Evolutionary conservation across 2,797 vertebrate species (phyloP), one percentile per base, ranked within the genome.

Genomic region (Chaetodon trifasciatus): DNA sequence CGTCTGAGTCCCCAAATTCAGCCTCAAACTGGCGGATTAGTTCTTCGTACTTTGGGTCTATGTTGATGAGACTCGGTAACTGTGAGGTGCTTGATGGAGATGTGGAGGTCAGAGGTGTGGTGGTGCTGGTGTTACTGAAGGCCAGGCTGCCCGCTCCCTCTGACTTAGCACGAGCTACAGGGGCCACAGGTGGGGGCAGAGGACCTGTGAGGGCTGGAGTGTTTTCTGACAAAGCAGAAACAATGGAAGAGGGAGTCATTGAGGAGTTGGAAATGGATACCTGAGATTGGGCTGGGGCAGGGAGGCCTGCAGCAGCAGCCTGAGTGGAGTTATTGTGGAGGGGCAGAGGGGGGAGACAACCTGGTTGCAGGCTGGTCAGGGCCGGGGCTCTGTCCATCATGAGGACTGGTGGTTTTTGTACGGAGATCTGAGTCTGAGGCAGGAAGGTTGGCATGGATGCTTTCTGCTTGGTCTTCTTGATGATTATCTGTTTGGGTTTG

Each of bases 21-120:
- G 97, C 97, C 94, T 99, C 98, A 72, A 99, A 98, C 89, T 98
- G 98, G 71, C 97, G 96, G 88, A 99, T 97, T 79, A 99, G 95
- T 67, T 98, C 98, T 95, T 99, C 98, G 13, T 97, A 95, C 89
- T 99, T 99, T 40, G 98, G 97, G 69, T 98, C 97, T 32, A 98
- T 93, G 56, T 95, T 91, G 71, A 89, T 88, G 76, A 97, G 91
- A 86, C 94, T 92, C 1, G 35, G 86, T 82, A 95, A 84, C 42
- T 93, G 89, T 62, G 95, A 94, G 76, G 91, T 89, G 85, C 85
- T 87, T 28, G 92, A 91, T 91, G 91, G 75, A 86, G 84, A 78
- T 82, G 90, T 83, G 81, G 93, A 93, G 88, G 91, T 92, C 81
- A 87, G 74, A 89, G 85, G 69, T 88, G 86, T 90, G 86, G 78